phyloP scores from a whole-genome alignment of 2,113 vertebrate species.

The Saimiri boliviensis region DNA sequence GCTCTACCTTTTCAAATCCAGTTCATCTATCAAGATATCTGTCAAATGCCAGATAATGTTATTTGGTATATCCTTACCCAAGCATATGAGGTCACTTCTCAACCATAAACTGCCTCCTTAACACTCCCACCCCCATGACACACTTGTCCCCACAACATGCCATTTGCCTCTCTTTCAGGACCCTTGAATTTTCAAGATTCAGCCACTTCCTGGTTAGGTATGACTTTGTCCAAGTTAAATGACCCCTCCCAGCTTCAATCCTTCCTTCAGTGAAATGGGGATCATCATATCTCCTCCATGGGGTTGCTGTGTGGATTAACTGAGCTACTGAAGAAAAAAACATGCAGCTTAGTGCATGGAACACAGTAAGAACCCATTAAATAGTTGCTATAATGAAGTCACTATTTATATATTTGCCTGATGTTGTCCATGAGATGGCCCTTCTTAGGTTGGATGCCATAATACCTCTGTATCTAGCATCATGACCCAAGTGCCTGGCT shows the following conservation, averaged over 20 bases:
- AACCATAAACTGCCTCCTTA: not conserved
- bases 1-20: not conserved
- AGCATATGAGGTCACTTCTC: not conserved
- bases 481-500: not conserved
- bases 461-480: not conserved
- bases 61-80: not conserved
- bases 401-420: not conserved
- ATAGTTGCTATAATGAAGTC: not conserved
- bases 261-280: not conserved
- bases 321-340: not conserved
- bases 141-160: not conserved
- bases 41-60: not conserved
- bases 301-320: not conserved
- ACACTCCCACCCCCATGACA: too few species aligned
- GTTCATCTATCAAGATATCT: not conserved
- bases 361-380: not conserved
- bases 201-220: not conserved
- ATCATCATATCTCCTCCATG: not conserved
- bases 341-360: not conserved
- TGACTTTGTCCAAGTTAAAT: not conserved
- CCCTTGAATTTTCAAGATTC: not conserved
- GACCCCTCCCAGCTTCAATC: not conserved
- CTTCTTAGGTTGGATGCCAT: not conserved
- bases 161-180: not conserved
- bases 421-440: not conserved